Evolutionary conservation across 2,113 vertebrate species (phyloP).

Genomic region (Balaeniceps rex): DNA sequence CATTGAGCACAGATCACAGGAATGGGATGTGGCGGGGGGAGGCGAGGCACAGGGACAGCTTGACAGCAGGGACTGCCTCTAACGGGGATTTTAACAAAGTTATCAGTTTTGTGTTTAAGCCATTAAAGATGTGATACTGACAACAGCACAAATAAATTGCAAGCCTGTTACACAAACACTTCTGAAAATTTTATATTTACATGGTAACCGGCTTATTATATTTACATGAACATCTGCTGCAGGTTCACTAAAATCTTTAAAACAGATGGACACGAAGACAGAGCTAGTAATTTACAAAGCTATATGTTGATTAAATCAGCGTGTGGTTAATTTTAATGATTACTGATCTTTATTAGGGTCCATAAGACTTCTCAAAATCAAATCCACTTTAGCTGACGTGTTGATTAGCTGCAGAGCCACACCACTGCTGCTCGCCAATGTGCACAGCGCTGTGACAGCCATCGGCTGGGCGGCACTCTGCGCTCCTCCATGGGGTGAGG

Average conservation of each 20-base stretch:
- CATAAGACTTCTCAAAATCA: slow-evolving; percentile 40
- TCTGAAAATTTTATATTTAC: slow-evolving; percentile 63
- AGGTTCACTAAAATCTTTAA: slow-evolving; percentile 71
- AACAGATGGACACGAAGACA: slow-evolving; percentile 78
- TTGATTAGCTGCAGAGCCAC: not conserved
- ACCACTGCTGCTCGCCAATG: not conserved
- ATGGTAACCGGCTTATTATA: slow-evolving; percentile 69
- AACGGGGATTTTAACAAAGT: not conserved
- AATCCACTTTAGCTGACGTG: not conserved
- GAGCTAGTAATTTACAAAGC: slow-evolving; percentile 77
- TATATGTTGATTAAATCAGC: slow-evolving; percentile 79
- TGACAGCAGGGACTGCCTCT: not conserved
- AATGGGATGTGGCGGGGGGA: fast-evolving
- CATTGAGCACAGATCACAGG: not conserved
- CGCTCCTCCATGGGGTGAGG: fast-evolving
- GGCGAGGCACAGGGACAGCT: not conserved
- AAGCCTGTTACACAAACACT: slow-evolving; percentile 25
- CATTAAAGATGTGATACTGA: not conserved
- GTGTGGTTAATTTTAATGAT: slow-evolving; percentile 75
- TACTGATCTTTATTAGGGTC: slow-evolving; percentile 61
- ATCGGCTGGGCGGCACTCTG: not conserved
- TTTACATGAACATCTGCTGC: slow-evolving; percentile 80
- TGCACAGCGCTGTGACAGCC: not conserved
- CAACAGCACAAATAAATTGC: slow-evolving; percentile 13
- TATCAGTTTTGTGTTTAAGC: not conserved